Percentiles rank a stretch among this genome's conserved stretches.
These are phyloP conservation scores for Centropus bengalensis DNA, from an alignment of 2,113 vertebrate genomes.

Conservation along the genomic window DNA sequence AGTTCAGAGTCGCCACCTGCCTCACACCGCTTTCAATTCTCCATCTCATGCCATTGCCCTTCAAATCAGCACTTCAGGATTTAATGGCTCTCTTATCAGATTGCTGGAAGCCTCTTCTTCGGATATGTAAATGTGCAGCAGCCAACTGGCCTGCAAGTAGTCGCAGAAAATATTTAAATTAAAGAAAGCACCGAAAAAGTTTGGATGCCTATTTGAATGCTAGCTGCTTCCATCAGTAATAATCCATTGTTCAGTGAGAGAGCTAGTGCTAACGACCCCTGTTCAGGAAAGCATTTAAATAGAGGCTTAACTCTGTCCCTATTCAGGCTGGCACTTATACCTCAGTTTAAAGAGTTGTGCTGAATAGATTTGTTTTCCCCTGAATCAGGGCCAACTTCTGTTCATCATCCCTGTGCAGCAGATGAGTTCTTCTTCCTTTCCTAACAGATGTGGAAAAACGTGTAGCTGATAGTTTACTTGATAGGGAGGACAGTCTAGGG, in stretches of 20 bases:
- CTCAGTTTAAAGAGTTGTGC: conserved; percentile 51
- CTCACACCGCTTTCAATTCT: background rate
- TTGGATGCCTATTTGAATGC: conserved; percentile 45
- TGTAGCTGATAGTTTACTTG: background rate
- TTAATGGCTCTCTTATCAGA: conserved; percentile 8
- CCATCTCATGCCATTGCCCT: background rate
- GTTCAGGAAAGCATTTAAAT: conserved; percentile 61
- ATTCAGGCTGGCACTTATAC: conserved; percentile 60
- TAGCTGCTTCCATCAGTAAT: conserved; percentile 53
- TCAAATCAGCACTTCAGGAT: background rate
- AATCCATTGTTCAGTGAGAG: conserved; percentile 32
- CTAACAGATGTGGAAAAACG: background rate
- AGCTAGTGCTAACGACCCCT: conserved; percentile 48
- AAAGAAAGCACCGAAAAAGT: conserved; percentile 22
- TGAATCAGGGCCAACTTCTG: conserved; percentile 39
- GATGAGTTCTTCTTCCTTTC: conserved; percentile 3
- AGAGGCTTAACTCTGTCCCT: conserved; percentile 47
- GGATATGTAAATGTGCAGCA: background rate
- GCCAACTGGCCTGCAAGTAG: conserved; percentile 42
- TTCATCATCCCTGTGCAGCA: conserved; percentile 43
- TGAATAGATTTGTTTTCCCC: conserved; percentile 17
- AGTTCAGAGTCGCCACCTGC: conserved; percentile 9
- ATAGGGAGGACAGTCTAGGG: background rate
- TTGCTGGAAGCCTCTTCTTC: background rate
- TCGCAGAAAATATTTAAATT: background rate